phyloP scores from a whole-genome alignment of 2,797 vertebrate genomes.

The Tokudaia tokunoshimensis region DNA sequence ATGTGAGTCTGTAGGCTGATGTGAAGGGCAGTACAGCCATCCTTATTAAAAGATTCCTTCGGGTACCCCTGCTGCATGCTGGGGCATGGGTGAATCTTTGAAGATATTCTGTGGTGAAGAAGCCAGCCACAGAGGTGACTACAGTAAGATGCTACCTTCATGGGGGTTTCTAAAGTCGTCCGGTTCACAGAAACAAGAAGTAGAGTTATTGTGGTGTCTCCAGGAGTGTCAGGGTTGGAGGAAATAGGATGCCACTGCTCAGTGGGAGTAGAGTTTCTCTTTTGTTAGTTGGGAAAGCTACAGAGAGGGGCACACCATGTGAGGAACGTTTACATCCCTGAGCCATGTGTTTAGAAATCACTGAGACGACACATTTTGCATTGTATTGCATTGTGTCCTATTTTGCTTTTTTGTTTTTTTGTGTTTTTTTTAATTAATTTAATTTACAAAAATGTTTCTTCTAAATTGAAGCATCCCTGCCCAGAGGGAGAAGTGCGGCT shows the following conservation, averaged over 20 bases:
- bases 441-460: background rate
- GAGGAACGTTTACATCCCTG: background rate
- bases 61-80: background rate
- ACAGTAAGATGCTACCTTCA: background rate
- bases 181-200: conserved; percentile 37
- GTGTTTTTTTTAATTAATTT: background rate
- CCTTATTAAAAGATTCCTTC: background rate
- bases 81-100: background rate
- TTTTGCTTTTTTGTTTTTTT: background rate
- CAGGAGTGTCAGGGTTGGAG: background rate
- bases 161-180: conserved; percentile 1
- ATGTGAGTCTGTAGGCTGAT: background rate
- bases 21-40: background rate
- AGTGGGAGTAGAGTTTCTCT: conserved; percentile 2
- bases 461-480: background rate
- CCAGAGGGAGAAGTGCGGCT: background rate
- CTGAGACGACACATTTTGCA: background rate
- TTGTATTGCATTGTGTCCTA: background rate
- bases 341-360: background rate
- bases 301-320: background rate
- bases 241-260: background rate
- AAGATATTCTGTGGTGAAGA: background rate
- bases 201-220: background rate
- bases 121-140: background rate
- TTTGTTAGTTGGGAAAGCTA: conserved; percentile 3